A percentile compares a stretch with the other conserved stretches of the same genome.
Evolutionary conservation across 2,797 vertebrate genomes (phyloP).

Genomic region (Gymnoscopelus microlampas): DNA sequence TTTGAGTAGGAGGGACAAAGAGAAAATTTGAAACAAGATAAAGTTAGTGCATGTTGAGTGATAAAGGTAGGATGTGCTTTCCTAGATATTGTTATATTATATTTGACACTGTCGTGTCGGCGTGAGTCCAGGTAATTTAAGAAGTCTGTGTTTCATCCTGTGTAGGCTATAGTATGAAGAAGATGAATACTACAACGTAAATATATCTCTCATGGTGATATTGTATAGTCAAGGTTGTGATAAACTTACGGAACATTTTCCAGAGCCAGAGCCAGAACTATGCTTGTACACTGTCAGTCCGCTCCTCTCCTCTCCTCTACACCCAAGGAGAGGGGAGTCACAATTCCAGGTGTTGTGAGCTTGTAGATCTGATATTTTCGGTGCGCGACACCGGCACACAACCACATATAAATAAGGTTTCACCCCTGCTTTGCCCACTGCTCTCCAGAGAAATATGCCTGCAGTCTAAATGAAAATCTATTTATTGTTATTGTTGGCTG

Average conservation of each 20-base stretch:
- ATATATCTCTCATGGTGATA: slow-evolving; percentile 55
- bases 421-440: slow-evolving; percentile 9
- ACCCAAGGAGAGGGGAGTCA: slow-evolving; percentile 8
- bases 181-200: slow-evolving; percentile 64
- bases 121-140: slow-evolving; percentile 26
- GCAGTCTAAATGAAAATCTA: slow-evolving; percentile 75
- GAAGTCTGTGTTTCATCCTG: slow-evolving; percentile 32
- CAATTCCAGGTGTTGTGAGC: too few species aligned
- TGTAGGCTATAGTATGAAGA: slow-evolving; percentile 22
- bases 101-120: slow-evolving; percentile 9
- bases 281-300: slow-evolving; percentile 29
- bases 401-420: background rate
- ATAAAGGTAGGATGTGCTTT: slow-evolving; percentile 25
- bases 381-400: too few species aligned
- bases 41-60: slow-evolving; percentile 18
- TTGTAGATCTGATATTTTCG: too few species aligned
- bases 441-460: slow-evolving; percentile 66
- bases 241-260: slow-evolving; percentile 65
- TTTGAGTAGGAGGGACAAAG: background rate
- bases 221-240: slow-evolving; percentile 45
- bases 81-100: slow-evolving; percentile 6
- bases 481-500: slow-evolving; percentile 77
- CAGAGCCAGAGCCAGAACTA: slow-evolving; percentile 50
- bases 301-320: slow-evolving; percentile 51
- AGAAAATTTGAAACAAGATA: slow-evolving; percentile 3